Percentiles rank a stretch among this genome's conserved stretches.
Evolutionary conservation across 2,888 invertebrate species (phyloP).

Genomic region (Xestia xanthographa): DNA sequence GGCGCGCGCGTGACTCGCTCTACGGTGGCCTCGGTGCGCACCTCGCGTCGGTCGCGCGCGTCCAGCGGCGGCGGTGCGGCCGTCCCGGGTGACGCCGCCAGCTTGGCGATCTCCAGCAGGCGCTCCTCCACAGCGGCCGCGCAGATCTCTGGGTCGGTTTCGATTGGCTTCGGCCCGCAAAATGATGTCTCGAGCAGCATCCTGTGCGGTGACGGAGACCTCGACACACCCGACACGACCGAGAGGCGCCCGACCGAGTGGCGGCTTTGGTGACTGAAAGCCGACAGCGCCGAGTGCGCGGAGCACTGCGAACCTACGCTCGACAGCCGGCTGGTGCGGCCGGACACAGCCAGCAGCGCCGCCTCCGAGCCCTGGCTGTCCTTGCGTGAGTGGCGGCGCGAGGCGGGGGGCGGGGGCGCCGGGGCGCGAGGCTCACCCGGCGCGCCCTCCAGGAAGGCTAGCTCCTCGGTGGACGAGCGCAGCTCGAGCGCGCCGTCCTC

Average conservation of each 20-base stretch:
- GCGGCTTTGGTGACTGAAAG: conserved; percentile 73
- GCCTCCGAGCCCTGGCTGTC: conserved; percentile 95
- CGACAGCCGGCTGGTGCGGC: conserved; percentile 93
- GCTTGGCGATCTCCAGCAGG: conserved; percentile 84
- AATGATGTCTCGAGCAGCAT: conserved; percentile 97
- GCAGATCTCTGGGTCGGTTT: conserved; percentile 88
- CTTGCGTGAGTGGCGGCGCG: conserved; percentile 91
- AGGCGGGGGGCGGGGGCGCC: conserved; percentile 73
- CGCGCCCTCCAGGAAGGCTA: conserved; percentile 94
- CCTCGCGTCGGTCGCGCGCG: conserved; percentile 81
- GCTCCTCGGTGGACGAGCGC: conserved; percentile 96
- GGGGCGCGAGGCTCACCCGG: conserved; percentile 72
- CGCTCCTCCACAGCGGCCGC: conserved; percentile 87
- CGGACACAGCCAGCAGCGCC: conserved; percentile 93
- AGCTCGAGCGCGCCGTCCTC: conserved; percentile 96
- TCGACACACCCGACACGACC: conserved; percentile 90
- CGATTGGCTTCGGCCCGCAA: conserved; percentile 95
- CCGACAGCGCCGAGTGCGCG: conserved; percentile 87
- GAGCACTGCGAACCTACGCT: conserved; percentile 96
- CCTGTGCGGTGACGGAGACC: conserved; percentile 97
- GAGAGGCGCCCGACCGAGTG: conserved; percentile 81
- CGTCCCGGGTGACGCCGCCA: conserved; percentile 54
- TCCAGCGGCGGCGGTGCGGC: conserved; percentile 68
- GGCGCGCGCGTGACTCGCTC: conserved; percentile 69
- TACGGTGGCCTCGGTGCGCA: conserved; percentile 83